phyloP scores from a whole-genome alignment of 1,140 invertebrate genomes.

The Drosophila triauraria region DNA sequence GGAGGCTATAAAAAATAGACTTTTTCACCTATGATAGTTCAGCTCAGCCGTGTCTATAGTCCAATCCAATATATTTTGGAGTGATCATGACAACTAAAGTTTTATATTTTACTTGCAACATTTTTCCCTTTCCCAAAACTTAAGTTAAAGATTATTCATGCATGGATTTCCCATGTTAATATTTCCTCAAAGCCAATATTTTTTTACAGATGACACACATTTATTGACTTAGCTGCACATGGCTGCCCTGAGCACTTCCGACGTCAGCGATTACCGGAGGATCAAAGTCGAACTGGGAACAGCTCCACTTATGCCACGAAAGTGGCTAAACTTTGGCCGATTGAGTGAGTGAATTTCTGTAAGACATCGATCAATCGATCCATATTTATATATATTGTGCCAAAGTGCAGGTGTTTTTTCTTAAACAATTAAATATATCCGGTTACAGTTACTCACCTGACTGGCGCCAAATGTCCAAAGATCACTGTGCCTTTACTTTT shows the following conservation, averaged over 20 bases:
- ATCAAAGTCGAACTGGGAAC: constrained; percentile 39
- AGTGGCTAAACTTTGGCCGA: constrained; percentile 8
- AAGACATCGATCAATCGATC: constrained; percentile 14
- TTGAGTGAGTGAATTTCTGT: constrained; percentile 8
- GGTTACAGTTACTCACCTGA: constrained; percentile 22
- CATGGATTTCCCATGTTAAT: constrained; percentile 19
- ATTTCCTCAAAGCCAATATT: constrained; percentile 30
- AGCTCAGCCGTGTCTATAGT: background rate
- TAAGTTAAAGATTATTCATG: constrained; percentile 22
- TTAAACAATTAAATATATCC: constrained; percentile 4
- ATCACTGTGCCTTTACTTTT: background rate
- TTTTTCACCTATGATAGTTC: background rate
- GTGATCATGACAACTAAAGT: background rate
- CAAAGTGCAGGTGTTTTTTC: constrained; percentile 24
- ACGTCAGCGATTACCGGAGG: constrained; percentile 42
- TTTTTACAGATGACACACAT: constrained; percentile 38
- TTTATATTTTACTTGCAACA: background rate
- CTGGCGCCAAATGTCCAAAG: constrained; percentile 5
- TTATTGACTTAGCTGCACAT: constrained; percentile 5
- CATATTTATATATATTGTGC: background rate
- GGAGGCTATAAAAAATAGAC: constrained; percentile 5
- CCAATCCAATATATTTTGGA: background rate
- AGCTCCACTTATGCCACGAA: constrained; percentile 1
- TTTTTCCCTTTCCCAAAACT: background rate
- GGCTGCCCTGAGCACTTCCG: constrained; percentile 11